Evolutionary conservation across 2,113 vertebrate genomes (phyloP).

Genomic region (Motacilla tschutschensis): DNA sequence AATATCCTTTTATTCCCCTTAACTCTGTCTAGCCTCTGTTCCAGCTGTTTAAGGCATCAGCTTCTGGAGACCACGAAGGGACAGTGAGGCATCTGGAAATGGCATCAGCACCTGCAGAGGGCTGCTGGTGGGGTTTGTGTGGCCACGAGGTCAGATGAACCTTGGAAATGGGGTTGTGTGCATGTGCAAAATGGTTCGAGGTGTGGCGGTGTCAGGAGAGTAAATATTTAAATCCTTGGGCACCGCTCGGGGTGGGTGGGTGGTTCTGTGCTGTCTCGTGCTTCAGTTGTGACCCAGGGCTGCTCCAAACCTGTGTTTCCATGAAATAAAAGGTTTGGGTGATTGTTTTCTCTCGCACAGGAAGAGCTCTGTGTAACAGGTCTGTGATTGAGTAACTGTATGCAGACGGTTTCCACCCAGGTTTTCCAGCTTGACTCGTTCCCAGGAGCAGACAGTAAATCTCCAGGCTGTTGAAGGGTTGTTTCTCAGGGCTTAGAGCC

Average conservation of each 20-base stretch:
- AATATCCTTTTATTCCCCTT: background rate
- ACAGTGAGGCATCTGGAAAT: background rate
- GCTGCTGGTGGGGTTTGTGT: rapidly evolving
- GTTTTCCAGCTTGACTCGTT: background rate
- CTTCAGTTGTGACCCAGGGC: background rate
- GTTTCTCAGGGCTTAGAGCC: background rate
- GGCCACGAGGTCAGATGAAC: rapidly evolving
- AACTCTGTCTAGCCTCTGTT: background rate
- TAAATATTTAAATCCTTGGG: rapidly evolving
- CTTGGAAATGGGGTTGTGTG: rapidly evolving
- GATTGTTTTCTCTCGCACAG: rapidly evolving
- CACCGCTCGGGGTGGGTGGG: background rate
- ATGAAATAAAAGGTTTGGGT: rapidly evolving
- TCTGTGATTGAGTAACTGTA: background rate
- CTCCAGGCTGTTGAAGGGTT: background rate
- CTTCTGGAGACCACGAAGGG: background rate
- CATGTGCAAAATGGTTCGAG: rapidly evolving
- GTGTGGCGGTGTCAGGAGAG: rapidly evolving
- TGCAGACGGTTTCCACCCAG: background rate
- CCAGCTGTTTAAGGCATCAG: background rate
- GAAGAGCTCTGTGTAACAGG: background rate
- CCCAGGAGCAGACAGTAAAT: background rate
- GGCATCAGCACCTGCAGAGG: rapidly evolving
- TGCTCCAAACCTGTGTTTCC: background rate
- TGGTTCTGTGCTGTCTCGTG: background rate